Percentiles rank a stretch among this genome's conserved stretches.
Conservation (phyloP, 2,797 vertebrate genomes). For the Schizopygopsis malacanthus region DNA sequence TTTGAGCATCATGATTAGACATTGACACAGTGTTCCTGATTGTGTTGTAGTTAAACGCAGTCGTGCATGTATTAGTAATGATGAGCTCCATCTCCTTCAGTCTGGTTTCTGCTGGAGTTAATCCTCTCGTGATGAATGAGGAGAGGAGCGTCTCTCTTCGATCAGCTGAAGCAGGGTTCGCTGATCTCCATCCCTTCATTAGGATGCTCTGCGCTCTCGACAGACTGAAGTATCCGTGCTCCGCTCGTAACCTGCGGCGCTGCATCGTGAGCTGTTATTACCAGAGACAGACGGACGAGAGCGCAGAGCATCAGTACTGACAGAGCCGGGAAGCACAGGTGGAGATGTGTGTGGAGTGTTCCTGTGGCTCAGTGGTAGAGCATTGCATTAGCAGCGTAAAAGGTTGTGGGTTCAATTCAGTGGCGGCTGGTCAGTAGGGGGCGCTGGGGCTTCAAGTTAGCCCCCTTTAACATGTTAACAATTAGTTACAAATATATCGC, state of each 20-base stretch:
- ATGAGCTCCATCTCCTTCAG: neutral
- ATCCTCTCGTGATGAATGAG: neutral
- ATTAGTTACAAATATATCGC: no score
- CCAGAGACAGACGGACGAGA: no score
- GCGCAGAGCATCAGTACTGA: no score
- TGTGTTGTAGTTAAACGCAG: neutral
- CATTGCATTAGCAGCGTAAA: no score
- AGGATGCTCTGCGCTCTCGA: neutral
- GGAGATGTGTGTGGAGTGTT: no score
- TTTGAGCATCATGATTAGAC: neutral
- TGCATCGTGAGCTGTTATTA: neutral
- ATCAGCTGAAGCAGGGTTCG: neutral
- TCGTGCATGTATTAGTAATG: neutral
- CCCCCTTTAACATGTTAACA: no score
- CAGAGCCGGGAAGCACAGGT: no score
- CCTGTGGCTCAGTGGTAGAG: no score
- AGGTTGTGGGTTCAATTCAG: no score
- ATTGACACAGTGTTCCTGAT: neutral
- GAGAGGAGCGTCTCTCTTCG: neutral
- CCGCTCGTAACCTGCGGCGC: neutral
- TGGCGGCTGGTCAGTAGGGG: no score
- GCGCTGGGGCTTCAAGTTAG: no score
- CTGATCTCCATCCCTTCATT: neutral
- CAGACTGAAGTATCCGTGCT: neutral
- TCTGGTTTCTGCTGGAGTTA: neutral